These are phyloP conservation scores for Trachelus troglodyta DNA, from an alignment of 2,888 invertebrate species.

Conservation along the genomic window DNA sequence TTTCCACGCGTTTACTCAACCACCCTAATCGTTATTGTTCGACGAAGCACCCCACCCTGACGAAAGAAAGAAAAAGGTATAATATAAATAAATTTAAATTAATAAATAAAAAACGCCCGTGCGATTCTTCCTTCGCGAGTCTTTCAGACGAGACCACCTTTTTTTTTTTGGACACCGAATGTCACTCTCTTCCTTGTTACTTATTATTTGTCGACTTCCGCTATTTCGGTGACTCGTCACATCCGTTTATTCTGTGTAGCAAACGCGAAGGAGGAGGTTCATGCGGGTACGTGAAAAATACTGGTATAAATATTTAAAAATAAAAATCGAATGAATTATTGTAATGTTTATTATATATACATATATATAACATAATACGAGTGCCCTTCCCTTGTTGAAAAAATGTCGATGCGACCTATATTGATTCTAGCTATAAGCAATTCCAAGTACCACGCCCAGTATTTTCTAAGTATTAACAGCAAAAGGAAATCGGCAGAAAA, in stretches of 20 bases:
- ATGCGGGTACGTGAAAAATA: not conserved
- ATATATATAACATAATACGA: slow-evolving; percentile 39
- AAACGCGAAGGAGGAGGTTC: not conserved
- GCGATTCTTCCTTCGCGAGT: not conserved
- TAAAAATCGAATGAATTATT: not conserved
- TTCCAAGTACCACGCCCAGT: slow-evolving; percentile 57
- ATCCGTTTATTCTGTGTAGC: not conserved
- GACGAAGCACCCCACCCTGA: not conserved
- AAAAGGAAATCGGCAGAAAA: slow-evolving; percentile 16
- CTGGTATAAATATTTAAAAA: not conserved
- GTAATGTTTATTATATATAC: slow-evolving; percentile 21
- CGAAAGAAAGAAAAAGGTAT: not conserved
- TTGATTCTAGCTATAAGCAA: slow-evolving; percentile 39
- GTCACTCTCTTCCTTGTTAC: not conserved
- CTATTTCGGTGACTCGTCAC: not conserved
- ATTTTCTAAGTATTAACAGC: slow-evolving; percentile 54
- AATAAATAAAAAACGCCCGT: not conserved
- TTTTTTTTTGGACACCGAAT: not conserved
- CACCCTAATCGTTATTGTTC: not conserved
- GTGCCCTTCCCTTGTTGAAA: slow-evolving; percentile 51
- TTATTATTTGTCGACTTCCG: not conserved
- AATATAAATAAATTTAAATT: not conserved
- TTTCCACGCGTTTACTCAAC: not conserved
- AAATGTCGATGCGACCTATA: slow-evolving; percentile 38
- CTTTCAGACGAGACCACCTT: not conserved